phyloP scores from a whole-genome alignment of 2,797 vertebrate species.

The Coranthus polyacanthus region DNA sequence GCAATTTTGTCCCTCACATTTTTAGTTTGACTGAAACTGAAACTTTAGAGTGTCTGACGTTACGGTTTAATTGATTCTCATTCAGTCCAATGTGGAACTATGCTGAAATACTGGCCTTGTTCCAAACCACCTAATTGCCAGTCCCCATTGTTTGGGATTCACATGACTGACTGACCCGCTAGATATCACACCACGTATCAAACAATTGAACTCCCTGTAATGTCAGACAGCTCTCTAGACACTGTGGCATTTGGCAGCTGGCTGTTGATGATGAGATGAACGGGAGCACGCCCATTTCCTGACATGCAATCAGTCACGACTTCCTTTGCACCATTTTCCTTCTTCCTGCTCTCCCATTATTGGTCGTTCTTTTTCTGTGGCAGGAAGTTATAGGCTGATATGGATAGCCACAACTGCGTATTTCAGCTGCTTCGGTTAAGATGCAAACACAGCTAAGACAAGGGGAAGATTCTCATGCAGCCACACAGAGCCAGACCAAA shows the following conservation, averaged over 20 bases:
- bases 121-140: background rate
- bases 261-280: conserved; percentile 49
- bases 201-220: conserved; percentile 33
- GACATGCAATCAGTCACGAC: conserved; percentile 57
- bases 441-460: conserved; percentile 9
- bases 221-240: conserved; percentile 36
- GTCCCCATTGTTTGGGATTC: background rate
- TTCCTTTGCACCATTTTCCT: conserved; percentile 62
- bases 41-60: background rate
- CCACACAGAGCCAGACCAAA: background rate
- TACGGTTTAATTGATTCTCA: conserved; percentile 1
- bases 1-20: too few relatives aligned
- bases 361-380: conserved; percentile 55
- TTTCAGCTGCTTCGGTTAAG: conserved; percentile 7
- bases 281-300: conserved; percentile 51
- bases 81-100: background rate
- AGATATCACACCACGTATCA: background rate
- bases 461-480: background rate
- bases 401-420: conserved; percentile 26
- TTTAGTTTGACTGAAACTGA: conserved; percentile 2
- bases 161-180: background rate
- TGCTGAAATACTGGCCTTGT: background rate
- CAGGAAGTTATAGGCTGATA: conserved; percentile 60
- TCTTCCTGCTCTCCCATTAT: conserved; percentile 67
- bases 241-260: conserved; percentile 39